phyloP scores from a whole-genome alignment of 2,797 vertebrate genomes.

The Sebastes diaconus region DNA sequence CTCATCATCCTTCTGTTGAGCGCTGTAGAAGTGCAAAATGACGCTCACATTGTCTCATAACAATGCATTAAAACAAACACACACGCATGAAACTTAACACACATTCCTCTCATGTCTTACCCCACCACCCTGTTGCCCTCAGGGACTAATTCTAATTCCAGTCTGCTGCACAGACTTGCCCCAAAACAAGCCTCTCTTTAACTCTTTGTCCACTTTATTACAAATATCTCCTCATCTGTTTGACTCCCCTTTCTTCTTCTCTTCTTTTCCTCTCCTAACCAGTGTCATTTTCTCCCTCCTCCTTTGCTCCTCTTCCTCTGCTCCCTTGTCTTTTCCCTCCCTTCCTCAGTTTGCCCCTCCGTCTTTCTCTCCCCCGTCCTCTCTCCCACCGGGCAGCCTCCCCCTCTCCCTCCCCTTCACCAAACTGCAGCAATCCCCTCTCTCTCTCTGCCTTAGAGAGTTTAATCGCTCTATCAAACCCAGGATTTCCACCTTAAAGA shows the following conservation, averaged over 20 bases:
- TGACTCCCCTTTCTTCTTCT: constrained; percentile 7
- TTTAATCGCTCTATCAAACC: constrained; percentile 81
- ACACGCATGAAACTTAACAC: constrained; percentile 13
- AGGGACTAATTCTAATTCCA: constrained; percentile 60
- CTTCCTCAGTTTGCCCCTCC: constrained; percentile 50
- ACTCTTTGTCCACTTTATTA: constrained; percentile 18
- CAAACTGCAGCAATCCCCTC: constrained; percentile 75
- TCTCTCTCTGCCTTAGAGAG: constrained; percentile 79
- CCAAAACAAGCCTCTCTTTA: constrained; percentile 18
- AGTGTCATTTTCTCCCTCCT: constrained; percentile 13
- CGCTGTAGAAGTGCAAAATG: not conserved
- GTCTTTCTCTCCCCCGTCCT: constrained; percentile 60
- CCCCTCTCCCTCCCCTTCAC: constrained; percentile 73
- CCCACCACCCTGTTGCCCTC: constrained; percentile 48
- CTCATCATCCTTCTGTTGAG: not conserved
- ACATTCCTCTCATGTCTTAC: constrained; percentile 65
- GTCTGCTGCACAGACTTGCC: constrained; percentile 70
- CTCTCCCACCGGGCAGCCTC: constrained; percentile 27
- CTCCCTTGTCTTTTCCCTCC: not conserved
- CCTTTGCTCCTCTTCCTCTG: not conserved
- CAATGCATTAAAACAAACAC: constrained; percentile 17
- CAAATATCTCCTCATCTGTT: constrained; percentile 5
- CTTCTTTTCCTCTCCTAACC: constrained; percentile 1
- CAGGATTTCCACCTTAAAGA: constrained; percentile 78
- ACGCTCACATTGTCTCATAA: not conserved